These are phyloP conservation scores for Xiphophorus hellerii DNA, from an alignment of 2,113 vertebrate genomes.

Conservation along the genomic window DNA sequence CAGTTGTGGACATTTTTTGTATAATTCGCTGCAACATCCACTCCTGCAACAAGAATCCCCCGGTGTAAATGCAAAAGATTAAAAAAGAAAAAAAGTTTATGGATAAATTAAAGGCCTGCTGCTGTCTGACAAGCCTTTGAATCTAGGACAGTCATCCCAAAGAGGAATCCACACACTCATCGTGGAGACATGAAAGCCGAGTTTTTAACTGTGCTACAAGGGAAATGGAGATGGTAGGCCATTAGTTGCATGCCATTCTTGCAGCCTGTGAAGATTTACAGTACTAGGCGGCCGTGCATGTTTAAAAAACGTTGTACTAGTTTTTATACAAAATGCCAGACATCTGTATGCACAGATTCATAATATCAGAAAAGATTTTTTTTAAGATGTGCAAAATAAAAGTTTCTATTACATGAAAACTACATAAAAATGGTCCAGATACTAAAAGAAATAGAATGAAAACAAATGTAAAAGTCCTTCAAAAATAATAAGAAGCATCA, in stretches of 20 bases:
- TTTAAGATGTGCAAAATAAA: conserved; percentile 7
- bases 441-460: neutral
- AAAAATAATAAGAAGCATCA: neutral
- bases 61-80: conserved; percentile 66
- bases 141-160: conserved; percentile 77
- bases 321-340: conserved; percentile 38
- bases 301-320: conserved; percentile 47
- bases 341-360: conserved; percentile 28
- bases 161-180: conserved; percentile 71
- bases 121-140: conserved; percentile 77
- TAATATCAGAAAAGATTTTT: conserved; percentile 19
- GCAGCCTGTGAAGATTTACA: conserved; percentile 51
- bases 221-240: conserved; percentile 63
- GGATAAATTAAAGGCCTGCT: conserved; percentile 71
- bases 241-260: conserved; percentile 59
- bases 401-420: neutral
- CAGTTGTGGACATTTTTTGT: conserved; percentile 72
- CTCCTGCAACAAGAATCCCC: conserved; percentile 64
- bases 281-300: conserved; percentile 18
- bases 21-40: conserved; percentile 66
- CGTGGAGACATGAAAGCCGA: conserved; percentile 66
- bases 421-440: neutral
- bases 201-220: conserved; percentile 61
- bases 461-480: neutral
- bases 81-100: conserved; percentile 57